These are phyloP conservation scores for Cheilosia urbana DNA, from an alignment of 2,888 invertebrate species.

Conservation along the genomic window DNA sequence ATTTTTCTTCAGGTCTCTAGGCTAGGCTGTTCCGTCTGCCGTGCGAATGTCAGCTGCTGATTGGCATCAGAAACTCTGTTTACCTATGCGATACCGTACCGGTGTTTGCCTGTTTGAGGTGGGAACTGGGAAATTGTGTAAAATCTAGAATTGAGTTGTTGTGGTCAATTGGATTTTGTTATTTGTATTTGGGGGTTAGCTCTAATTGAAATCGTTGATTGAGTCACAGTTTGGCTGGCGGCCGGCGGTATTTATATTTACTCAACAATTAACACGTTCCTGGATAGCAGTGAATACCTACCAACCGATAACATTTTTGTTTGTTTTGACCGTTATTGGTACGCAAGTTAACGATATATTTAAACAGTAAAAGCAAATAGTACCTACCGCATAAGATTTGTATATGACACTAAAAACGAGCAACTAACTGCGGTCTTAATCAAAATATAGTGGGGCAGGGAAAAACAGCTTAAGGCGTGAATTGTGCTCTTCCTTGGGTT, in stretches of 20 bases:
- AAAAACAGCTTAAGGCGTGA: too few relatives aligned
- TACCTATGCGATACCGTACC: too few relatives aligned
- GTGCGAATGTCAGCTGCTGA: slow-evolving; percentile 13
- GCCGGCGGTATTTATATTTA: slow-evolving; percentile 17
- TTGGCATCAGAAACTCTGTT: too few relatives aligned
- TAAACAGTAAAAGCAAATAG: too few relatives aligned
- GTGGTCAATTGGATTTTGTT: slow-evolving; percentile 26
- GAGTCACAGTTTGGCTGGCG: slow-evolving; percentile 21
- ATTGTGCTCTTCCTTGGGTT: too few relatives aligned
- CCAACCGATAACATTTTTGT: not conserved
- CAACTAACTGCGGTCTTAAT: too few relatives aligned
- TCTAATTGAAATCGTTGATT: slow-evolving; percentile 18
- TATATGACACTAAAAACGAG: too few relatives aligned
- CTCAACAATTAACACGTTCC: not conserved
- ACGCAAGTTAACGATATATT: too few relatives aligned
- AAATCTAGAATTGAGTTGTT: slow-evolving; percentile 22
- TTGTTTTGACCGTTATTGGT: too few relatives aligned
- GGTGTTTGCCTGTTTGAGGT: not conserved
- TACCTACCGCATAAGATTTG: too few relatives aligned
- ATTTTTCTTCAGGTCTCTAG: slow-evolving; percentile 2
- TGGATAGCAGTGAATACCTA: not conserved
- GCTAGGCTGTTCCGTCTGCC: not conserved
- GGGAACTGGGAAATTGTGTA: not conserved
- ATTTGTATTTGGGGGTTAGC: not conserved
- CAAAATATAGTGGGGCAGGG: too few relatives aligned